Evolutionary conservation across 2,113 vertebrate species (phyloP).

Genomic region (Notothenia coriiceps): DNA sequence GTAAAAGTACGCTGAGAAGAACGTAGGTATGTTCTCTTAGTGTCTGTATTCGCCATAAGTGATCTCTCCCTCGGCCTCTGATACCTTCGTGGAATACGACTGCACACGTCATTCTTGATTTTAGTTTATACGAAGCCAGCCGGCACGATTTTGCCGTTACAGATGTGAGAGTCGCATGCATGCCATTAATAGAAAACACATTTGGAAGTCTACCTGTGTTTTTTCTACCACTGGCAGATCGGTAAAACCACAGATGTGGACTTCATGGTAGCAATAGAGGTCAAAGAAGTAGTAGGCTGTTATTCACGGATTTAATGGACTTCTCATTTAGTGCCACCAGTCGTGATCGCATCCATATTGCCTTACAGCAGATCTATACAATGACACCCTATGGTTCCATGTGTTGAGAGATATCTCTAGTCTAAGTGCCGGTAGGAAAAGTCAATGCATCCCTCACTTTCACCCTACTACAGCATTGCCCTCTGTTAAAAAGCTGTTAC

Average conservation of each 20-base stretch:
- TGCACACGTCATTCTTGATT: background rate
- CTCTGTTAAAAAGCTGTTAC: background rate
- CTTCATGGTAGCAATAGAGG: background rate
- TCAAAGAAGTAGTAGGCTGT: background rate
- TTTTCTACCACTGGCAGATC: background rate
- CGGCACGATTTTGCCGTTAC: background rate
- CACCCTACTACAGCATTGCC: background rate
- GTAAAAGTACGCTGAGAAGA: conserved; percentile 17
- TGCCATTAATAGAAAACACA: too few relatives aligned
- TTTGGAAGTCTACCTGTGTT: too few relatives aligned
- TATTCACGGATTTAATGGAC: too few relatives aligned
- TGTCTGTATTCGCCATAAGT: conserved; percentile 1
- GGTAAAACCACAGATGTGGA: background rate
- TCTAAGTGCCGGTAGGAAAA: background rate
- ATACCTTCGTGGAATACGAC: conserved; percentile 5
- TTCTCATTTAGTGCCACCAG: too few relatives aligned
- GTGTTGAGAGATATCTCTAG: background rate
- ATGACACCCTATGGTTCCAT: too few relatives aligned
- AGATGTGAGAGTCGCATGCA: background rate
- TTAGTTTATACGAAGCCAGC: conserved; percentile 3
- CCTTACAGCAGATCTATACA: too few relatives aligned
- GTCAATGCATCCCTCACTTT: background rate
- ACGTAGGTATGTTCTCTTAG: conserved; percentile 17
- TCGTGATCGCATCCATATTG: too few relatives aligned
- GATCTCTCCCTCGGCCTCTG: conserved; percentile 13